Conservation (phyloP, 2,888 invertebrate genomes). For the Drosophila mimica region DNA sequence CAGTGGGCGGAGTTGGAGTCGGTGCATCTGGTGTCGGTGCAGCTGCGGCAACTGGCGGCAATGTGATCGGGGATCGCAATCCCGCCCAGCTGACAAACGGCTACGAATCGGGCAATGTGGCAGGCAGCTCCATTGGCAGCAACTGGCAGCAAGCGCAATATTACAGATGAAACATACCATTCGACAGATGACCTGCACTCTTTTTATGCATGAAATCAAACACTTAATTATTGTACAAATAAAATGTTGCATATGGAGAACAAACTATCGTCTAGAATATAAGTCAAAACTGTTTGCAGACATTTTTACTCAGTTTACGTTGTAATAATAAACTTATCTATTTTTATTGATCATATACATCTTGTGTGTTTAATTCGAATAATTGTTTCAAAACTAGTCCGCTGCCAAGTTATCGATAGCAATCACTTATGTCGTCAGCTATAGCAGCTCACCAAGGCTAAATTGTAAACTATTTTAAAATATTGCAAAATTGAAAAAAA, state of each 20-base stretch:
- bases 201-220: slow-evolving; percentile 11
- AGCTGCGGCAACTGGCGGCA: slow-evolving; percentile 22
- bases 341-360: not conserved
- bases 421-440: slow-evolving; percentile 14
- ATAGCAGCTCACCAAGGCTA: not conserved
- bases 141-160: slow-evolving; percentile 80
- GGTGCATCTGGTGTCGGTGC: slow-evolving; percentile 31
- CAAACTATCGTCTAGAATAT: not conserved
- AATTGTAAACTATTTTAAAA: slow-evolving; percentile 45
- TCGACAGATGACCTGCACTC: slow-evolving; percentile 13
- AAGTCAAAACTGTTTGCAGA: not conserved
- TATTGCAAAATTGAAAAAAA: not conserved
- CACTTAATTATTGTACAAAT: slow-evolving; percentile 49
- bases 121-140: slow-evolving; percentile 40
- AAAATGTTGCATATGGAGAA: slow-evolving; percentile 37
- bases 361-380: not conserved
- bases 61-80: slow-evolving; percentile 36
- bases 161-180: slow-evolving; percentile 64
- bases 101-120: slow-evolving; percentile 44
- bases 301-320: not conserved
- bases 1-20: slow-evolving; percentile 37
- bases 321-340: slow-evolving; percentile 1
- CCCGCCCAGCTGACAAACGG: slow-evolving; percentile 32
- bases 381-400: slow-evolving; percentile 8
- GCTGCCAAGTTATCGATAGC: slow-evolving; percentile 26